A percentile compares a stretch with the other conserved stretches of the same genome.
phyloP scores from a whole-genome alignment of 2,797 vertebrate species.

The Sarcoramphus papa region DNA sequence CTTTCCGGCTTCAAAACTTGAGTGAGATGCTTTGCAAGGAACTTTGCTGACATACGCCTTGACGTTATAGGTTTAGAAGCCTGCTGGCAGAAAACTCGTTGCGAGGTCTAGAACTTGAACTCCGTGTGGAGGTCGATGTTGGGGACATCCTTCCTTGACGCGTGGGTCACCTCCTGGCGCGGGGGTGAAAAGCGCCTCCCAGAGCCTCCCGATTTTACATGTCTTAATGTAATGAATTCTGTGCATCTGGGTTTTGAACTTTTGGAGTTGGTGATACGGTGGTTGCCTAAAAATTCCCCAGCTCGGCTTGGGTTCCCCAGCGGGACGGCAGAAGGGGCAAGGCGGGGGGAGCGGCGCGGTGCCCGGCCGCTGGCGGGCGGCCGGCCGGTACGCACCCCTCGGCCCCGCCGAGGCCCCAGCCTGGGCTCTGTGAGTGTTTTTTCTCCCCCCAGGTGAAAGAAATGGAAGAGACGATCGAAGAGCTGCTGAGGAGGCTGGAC shows the following conservation, averaged over 20 bases:
- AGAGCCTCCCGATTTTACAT: background rate
- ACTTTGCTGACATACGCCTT: fast-evolving
- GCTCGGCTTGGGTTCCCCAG: background rate
- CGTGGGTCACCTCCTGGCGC: background rate
- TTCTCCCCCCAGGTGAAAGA: slow-evolving; percentile 30
- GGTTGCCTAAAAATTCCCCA: background rate
- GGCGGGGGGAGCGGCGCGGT: background rate
- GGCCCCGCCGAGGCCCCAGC: background rate
- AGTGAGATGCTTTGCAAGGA: background rate
- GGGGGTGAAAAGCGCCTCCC: no score
- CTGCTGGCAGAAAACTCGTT: background rate
- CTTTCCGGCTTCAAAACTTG: background rate
- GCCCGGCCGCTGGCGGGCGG: no score
- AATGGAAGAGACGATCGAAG: slow-evolving; percentile 38
- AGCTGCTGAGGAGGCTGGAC: slow-evolving; percentile 50
- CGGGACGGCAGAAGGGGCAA: fast-evolving
- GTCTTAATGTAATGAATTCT: no score
- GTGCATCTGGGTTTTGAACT: background rate
- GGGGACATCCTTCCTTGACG: background rate
- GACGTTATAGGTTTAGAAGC: fast-evolving
- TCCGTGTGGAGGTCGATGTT: background rate
- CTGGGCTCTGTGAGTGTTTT: background rate
- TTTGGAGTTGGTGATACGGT: background rate
- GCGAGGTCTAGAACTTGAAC: background rate
- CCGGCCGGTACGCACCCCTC: background rate